Conservation (phyloP, 2,888 invertebrate genomes). For the Scaptomyza polygonia region DNA sequence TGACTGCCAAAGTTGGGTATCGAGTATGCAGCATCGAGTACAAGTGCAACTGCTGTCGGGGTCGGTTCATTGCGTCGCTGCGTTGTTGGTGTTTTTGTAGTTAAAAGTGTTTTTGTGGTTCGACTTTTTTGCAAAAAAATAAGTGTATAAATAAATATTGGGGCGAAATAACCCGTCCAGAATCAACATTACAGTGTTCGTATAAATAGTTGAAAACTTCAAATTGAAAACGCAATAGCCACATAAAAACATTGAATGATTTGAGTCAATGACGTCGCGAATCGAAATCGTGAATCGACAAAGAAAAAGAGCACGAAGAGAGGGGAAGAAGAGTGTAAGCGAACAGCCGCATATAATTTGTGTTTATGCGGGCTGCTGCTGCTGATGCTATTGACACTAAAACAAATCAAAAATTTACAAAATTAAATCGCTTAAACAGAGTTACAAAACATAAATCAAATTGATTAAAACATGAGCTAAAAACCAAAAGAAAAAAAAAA, state of each 20-base stretch:
- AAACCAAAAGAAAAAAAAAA: slow-evolving; percentile 16
- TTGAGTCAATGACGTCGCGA: slow-evolving; percentile 74
- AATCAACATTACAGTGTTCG: slow-evolving; percentile 46
- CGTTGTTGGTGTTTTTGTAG: slow-evolving; percentile 49
- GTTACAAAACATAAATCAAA: slow-evolving; percentile 24
- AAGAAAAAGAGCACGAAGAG: slow-evolving; percentile 50
- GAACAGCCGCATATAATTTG: slow-evolving; percentile 37
- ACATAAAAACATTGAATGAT: slow-evolving; percentile 41
- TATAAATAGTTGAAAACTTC: slow-evolving; percentile 14
- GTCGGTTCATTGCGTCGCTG: slow-evolving; percentile 43
- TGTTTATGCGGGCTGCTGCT: slow-evolving; percentile 60
- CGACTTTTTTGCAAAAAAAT: slow-evolving; percentile 49
- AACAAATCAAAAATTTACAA: slow-evolving; percentile 38
- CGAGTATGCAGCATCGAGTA: slow-evolving; percentile 50
- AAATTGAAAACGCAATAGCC: slow-evolving; percentile 20
- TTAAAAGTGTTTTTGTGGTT: slow-evolving; percentile 62
- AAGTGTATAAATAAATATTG: slow-evolving; percentile 50
- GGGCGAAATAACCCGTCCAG: slow-evolving; percentile 30
- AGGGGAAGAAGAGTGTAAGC: slow-evolving; percentile 31
- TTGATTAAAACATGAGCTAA: slow-evolving; percentile 68
- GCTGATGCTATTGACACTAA: slow-evolving; percentile 30
- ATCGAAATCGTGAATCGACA: slow-evolving; percentile 54
- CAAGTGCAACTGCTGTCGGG: slow-evolving; percentile 51
- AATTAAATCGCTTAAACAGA: slow-evolving; percentile 33
- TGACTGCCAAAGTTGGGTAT: slow-evolving; percentile 30